phyloP scores from a whole-genome alignment of 2,888 invertebrate species.

The Noctuana brunneofusca region DNA sequence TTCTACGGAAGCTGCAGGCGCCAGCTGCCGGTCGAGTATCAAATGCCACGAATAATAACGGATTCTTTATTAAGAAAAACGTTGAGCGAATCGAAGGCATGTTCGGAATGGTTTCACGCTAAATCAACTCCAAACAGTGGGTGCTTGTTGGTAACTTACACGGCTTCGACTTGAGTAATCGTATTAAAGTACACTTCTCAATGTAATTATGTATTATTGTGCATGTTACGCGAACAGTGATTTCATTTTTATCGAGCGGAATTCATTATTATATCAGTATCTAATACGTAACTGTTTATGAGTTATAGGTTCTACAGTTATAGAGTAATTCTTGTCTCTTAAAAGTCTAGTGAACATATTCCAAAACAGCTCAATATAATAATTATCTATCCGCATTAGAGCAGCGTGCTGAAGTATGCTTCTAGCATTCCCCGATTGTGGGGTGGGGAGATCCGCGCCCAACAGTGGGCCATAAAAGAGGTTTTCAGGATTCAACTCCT shows the following conservation, averaged over 20 bases:
- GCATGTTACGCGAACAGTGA: slow-evolving; percentile 26
- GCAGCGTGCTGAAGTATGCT: no score
- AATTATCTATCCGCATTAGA: no score
- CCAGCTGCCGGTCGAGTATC: slow-evolving; percentile 74
- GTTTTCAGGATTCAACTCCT: no score
- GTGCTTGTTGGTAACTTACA: slow-evolving; percentile 67
- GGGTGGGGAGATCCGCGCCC: no score
- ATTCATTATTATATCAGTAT: slow-evolving; percentile 33
- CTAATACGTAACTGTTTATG: slow-evolving; percentile 23
- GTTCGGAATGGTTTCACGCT: slow-evolving; percentile 73
- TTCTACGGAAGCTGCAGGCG: slow-evolving; percentile 77
- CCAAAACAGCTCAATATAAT: no score
- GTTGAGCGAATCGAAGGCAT: slow-evolving; percentile 62
- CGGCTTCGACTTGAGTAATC: slow-evolving; percentile 59
- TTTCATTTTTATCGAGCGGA: slow-evolving; percentile 28
- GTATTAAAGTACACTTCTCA: slow-evolving; percentile 57
- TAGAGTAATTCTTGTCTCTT: no score
- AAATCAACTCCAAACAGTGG: slow-evolving; percentile 73
- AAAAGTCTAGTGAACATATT: no score
- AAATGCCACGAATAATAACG: slow-evolving; percentile 70
- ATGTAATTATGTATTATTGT: slow-evolving; percentile 34
- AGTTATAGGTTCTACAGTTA: slow-evolving; percentile 4
- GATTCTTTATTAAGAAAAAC: slow-evolving; percentile 72
- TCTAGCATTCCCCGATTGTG: no score
- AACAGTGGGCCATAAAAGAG: no score